A percentile compares a stretch with the other conserved stretches of the same genome.
Conservation (phyloP, 1,140 invertebrate genomes). For the Bombus turneri region DNA sequence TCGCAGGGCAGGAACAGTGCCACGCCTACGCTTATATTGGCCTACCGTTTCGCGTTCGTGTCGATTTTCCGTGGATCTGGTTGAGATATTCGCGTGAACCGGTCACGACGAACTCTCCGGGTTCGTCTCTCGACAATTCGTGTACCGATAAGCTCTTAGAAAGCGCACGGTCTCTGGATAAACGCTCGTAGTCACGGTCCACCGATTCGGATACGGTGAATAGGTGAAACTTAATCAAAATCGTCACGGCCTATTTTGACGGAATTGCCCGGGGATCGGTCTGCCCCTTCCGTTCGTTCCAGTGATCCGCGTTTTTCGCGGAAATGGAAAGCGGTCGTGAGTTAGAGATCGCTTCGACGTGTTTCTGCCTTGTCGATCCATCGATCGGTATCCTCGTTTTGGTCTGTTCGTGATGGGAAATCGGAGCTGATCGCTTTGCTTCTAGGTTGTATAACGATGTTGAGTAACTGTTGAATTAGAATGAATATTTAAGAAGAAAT, state of each 20-base stretch:
- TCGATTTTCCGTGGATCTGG: constrained; percentile 43
- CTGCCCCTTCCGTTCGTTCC: neutral
- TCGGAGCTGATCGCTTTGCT: neutral
- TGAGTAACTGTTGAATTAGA: neutral
- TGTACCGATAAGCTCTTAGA: constrained; percentile 50
- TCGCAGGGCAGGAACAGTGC: constrained; percentile 18
- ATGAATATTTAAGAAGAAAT: neutral
- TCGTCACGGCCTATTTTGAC: constrained; percentile 27
- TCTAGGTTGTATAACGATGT: neutral
- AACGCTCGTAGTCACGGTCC: constrained; percentile 46
- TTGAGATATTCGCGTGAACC: constrained; percentile 29
- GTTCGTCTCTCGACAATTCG: neutral
- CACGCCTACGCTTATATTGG: constrained; percentile 39
- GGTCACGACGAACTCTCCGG: constrained; percentile 31
- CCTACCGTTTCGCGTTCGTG: constrained; percentile 52
- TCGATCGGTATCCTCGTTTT: neutral
- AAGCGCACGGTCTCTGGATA: constrained; percentile 42
- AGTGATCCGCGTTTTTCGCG: neutral
- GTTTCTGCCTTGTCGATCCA: neutral
- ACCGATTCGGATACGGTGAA: neutral
- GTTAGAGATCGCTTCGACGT: neutral
- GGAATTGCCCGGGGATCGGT: neutral
- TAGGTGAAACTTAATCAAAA: constrained; percentile 42
- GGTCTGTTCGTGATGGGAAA: neutral
- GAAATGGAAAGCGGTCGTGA: constrained; percentile 19